Conservation (phyloP, 2,888 invertebrate genomes). For the Stomorhina lunata region DNA sequence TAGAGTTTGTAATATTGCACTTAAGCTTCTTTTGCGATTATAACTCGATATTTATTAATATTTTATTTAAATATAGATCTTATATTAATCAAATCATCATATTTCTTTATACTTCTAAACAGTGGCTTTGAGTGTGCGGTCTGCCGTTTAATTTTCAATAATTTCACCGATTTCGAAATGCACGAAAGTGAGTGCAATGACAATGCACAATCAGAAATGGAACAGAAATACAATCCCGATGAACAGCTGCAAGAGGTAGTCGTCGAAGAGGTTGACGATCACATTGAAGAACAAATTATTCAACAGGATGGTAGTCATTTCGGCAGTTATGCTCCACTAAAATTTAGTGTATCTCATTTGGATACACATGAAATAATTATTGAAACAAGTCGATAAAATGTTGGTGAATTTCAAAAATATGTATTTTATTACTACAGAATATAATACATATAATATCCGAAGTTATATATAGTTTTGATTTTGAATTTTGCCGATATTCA, state of each 20-base stretch:
- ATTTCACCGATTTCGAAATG: slow-evolving; percentile 77
- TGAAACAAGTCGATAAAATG: slow-evolving; percentile 76
- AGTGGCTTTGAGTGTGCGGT: slow-evolving; percentile 78
- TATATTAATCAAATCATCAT: no score
- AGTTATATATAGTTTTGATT: slow-evolving; percentile 32
- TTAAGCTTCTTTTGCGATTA: no score
- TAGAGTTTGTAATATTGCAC: no score
- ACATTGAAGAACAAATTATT: slow-evolving; percentile 47
- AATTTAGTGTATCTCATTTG: slow-evolving; percentile 75
- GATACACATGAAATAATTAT: slow-evolving; percentile 77
- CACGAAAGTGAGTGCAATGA: slow-evolving; percentile 76
- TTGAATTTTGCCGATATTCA: slow-evolving; percentile 22
- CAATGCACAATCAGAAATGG: slow-evolving; percentile 62
- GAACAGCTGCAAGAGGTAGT: slow-evolving; percentile 58
- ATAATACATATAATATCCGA: neutral
- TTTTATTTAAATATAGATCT: neutral
- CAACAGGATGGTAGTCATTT: slow-evolving; percentile 66
- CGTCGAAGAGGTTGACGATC: slow-evolving; percentile 51
- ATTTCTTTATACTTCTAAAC: slow-evolving; percentile 43
- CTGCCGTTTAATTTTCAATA: slow-evolving; percentile 76
- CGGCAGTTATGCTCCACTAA: slow-evolving; percentile 75
- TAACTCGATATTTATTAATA: no score
- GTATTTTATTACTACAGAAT: neutral
- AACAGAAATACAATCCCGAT: slow-evolving; percentile 60
- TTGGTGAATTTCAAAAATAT: neutral